Conservation (phyloP, 2,797 vertebrate genomes). For the Phalloptychus januarius region DNA sequence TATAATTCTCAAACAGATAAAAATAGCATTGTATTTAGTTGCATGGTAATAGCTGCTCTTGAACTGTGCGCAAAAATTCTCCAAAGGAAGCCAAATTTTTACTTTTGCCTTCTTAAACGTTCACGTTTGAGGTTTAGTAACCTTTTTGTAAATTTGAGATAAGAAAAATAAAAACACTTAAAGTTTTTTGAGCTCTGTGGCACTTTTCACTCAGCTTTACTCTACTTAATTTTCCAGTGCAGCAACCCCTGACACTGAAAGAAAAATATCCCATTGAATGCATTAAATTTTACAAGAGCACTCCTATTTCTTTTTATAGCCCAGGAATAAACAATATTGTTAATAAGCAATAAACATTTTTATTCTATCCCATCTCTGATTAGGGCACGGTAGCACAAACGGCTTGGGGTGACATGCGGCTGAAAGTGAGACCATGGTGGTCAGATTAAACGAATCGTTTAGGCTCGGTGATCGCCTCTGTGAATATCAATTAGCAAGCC, state of each 20-base stretch:
- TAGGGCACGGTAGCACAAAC: slow-evolving; percentile 65
- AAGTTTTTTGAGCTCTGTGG: background rate
- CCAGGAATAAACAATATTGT: slow-evolving; percentile 19
- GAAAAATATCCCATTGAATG: slow-evolving; percentile 16
- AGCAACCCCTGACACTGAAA: slow-evolving; percentile 27
- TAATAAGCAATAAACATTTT: slow-evolving; percentile 36
- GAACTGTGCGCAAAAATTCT: background rate
- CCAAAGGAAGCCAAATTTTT: background rate
- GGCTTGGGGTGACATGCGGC: slow-evolving; percentile 63
- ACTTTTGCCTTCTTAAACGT: background rate
- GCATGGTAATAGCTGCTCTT: background rate
- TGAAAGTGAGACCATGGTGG: slow-evolving; percentile 67
- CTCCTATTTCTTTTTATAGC: slow-evolving; percentile 14
- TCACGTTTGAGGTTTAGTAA: background rate
- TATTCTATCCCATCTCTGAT: slow-evolving; percentile 24
- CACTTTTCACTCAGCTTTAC: slow-evolving; percentile 20
- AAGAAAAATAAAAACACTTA: background rate
- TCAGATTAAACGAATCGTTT: slow-evolving; percentile 81
- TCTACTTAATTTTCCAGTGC: slow-evolving; percentile 23
- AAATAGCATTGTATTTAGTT: background rate
- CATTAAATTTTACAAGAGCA: slow-evolving; percentile 16
- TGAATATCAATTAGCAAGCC: slow-evolving; percentile 86
- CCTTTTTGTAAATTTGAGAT: background rate
- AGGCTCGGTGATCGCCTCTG: slow-evolving; percentile 74
- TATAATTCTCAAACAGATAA: background rate